Evolutionary conservation across 92 coral and sea anemone genomes (phyloP).

Genomic region (Epizoanthus rinbou): DNA sequence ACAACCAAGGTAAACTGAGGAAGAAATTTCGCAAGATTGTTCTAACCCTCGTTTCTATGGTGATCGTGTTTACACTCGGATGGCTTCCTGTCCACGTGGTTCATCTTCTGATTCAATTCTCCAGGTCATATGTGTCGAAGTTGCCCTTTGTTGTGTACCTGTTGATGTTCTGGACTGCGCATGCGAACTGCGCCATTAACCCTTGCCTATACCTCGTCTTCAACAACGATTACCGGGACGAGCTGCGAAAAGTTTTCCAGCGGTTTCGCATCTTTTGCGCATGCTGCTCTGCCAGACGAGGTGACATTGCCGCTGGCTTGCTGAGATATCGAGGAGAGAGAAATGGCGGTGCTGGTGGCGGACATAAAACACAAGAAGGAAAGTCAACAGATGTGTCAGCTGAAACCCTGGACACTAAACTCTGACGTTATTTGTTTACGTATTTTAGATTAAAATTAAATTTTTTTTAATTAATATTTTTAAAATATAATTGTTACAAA

Average conservation of each 20-base stretch:
- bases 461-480: too few species aligned
- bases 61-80: conserved; percentile 28
- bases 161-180: conserved; percentile 35
- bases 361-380: not conserved
- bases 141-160: conserved; percentile 20
- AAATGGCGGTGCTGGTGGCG: not conserved
- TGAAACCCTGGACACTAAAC: conserved; percentile 4
- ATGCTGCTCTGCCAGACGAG: not conserved
- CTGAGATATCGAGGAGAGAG: not conserved
- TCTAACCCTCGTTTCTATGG: conserved; percentile 33
- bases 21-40: conserved; percentile 1
- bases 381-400: not conserved
- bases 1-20: not conserved
- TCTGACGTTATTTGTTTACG: not conserved
- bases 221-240: conserved; percentile 9
- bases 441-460: too few species aligned
- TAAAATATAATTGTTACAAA: too few species aligned
- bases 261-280: not conserved
- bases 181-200: conserved; percentile 34
- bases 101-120: conserved; percentile 31
- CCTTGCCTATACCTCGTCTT: conserved; percentile 33
- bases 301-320: not conserved
- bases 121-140: not conserved
- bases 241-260: not conserved
- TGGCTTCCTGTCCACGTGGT: conserved; percentile 30